These are phyloP conservation scores for Bombylius major DNA, from an alignment of 2,888 invertebrate species.

Conservation along the genomic window DNA sequence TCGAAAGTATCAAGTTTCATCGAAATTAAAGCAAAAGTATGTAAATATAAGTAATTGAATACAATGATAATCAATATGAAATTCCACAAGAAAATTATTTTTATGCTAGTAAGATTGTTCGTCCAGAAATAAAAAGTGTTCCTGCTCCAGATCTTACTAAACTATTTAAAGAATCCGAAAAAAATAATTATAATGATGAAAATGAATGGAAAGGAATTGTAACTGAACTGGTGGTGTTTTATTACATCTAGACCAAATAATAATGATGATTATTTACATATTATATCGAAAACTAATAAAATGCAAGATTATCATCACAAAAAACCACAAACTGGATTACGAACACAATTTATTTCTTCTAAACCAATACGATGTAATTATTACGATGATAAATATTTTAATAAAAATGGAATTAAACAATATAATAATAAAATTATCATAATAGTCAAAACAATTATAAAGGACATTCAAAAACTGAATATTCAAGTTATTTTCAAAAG, in stretches of 20 bases:
- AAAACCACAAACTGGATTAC: constrained; percentile 13
- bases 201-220: constrained; percentile 30
- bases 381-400: not conserved
- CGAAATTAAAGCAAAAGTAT: constrained; percentile 31
- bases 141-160: constrained; percentile 20
- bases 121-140: constrained; percentile 12
- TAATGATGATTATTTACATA: constrained; percentile 14
- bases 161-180: constrained; percentile 9
- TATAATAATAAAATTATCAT: constrained; percentile 22
- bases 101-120: constrained; percentile 3
- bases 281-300: constrained; percentile 12
- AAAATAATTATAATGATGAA: constrained; percentile 18
- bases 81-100: constrained; percentile 24
- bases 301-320: constrained; percentile 7
- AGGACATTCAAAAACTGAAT: constrained; percentile 17
- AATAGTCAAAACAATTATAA: constrained; percentile 17
- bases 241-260: not conserved
- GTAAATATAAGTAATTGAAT: constrained; percentile 23
- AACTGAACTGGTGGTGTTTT: not conserved
- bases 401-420: constrained; percentile 21
- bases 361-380: constrained; percentile 17
- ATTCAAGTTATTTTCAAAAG: constrained; percentile 27
- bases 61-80: constrained; percentile 20
- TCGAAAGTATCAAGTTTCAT: constrained; percentile 26
- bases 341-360: constrained; percentile 23